Conservation (phyloP, 2,888 invertebrate species). For the Diplolepis rosae region DNA sequence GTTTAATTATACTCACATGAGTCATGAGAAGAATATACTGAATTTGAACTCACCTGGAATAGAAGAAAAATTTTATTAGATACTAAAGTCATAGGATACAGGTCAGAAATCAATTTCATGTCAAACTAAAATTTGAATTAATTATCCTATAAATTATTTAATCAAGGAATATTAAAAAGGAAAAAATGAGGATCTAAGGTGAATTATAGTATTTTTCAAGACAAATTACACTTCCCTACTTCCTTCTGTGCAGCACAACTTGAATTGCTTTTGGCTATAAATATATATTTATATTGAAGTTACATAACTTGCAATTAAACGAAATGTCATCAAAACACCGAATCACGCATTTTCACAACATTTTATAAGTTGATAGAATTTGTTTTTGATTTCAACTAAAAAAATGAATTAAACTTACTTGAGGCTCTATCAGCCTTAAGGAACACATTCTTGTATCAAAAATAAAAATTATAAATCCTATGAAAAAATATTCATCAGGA, state of each 20-base stretch:
- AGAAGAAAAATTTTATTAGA: background rate
- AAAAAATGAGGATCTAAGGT: conserved; percentile 1
- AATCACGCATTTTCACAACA: no score
- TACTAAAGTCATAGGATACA: no score
- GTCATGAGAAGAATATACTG: background rate
- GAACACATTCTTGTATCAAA: no score
- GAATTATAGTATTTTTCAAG: background rate
- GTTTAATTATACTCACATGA: background rate
- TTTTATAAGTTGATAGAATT: no score
- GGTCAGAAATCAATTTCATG: no score
- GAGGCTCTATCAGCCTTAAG: no score
- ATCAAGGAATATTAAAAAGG: background rate
- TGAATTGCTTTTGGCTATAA: background rate
- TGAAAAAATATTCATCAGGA: no score
- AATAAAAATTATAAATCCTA: no score
- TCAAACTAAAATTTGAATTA: no score
- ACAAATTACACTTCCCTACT: background rate
- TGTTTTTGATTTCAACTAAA: no score
- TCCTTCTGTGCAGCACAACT: background rate
- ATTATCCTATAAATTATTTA: no score
- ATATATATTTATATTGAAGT: conserved; percentile 15
- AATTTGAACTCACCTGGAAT: background rate
- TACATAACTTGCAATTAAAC: conserved; percentile 6
- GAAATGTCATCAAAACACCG: conserved; percentile 12
- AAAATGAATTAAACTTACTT: no score